Evolutionary conservation across 2,113 vertebrate species (phyloP).

Genomic region (Rhodinocichla rosea): DNA sequence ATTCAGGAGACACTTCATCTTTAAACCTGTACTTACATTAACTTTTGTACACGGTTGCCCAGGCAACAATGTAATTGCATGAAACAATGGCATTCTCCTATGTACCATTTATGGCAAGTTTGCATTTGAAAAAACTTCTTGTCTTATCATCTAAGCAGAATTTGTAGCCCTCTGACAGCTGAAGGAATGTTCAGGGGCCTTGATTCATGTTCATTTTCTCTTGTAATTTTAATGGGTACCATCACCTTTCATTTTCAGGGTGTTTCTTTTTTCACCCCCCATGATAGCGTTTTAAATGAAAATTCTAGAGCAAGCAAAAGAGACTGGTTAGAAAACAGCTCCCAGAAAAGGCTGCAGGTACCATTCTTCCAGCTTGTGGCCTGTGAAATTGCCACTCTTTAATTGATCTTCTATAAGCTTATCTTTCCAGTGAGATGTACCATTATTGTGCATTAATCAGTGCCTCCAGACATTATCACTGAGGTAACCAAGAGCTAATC

Average conservation of each 20-base stretch:
- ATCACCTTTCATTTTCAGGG: constrained; percentile 54
- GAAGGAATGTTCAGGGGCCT: constrained; percentile 54
- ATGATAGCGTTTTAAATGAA: constrained; percentile 47
- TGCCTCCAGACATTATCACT: constrained; percentile 73
- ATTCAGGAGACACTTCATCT: constrained; percentile 66
- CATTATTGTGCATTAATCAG: constrained; percentile 77
- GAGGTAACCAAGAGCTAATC: constrained; percentile 74
- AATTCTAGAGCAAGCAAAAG: constrained; percentile 30
- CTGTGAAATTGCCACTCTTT: constrained; percentile 68
- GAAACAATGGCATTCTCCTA: constrained; percentile 74
- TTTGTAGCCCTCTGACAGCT: constrained; percentile 67
- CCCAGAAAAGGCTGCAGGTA: constrained; percentile 46
- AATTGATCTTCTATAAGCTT: constrained; percentile 74
- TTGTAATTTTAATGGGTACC: constrained; percentile 64
- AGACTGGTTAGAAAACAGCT: constrained; percentile 52
- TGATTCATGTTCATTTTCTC: constrained; percentile 57
- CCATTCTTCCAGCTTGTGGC: constrained; percentile 54
- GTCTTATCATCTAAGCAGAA: constrained; percentile 65
- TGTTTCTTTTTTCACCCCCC: background rate
- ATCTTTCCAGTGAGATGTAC: constrained; percentile 74
- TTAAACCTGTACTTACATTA: constrained; percentile 73
- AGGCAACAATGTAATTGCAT: constrained; percentile 75
- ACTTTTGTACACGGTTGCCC: constrained; percentile 73
- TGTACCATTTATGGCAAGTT: constrained; percentile 61
- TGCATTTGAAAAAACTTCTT: constrained; percentile 65